Evolutionary conservation across 2,113 vertebrate genomes (phyloP).

Genomic region (Muntiacus muntjak): DNA sequence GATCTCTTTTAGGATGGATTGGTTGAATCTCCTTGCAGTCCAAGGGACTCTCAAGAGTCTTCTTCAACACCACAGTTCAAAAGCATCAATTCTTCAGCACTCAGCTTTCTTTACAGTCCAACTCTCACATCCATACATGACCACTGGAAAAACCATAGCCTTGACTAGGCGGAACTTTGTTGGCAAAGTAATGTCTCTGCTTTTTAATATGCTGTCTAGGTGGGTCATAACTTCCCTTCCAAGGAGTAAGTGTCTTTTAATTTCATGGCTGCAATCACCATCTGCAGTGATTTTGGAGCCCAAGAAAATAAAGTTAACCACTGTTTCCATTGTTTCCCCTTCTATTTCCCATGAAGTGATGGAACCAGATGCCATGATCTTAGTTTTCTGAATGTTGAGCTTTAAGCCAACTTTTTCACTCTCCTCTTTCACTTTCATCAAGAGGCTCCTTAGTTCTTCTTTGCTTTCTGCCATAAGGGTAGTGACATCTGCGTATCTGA

Average conservation of each 20-base stretch:
- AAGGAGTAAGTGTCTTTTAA: not conserved
- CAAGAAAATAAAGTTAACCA: not conserved
- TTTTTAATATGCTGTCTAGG: not conserved
- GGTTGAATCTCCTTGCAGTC: not conserved
- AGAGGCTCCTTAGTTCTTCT: not conserved
- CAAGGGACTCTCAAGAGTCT: not conserved
- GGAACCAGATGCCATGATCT: not conserved
- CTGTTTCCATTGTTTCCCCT: not conserved
- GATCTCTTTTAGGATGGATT: not conserved
- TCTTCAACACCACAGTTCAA: not conserved
- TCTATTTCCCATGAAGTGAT: not conserved
- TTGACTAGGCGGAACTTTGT: not conserved
- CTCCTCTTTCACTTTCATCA: not conserved
- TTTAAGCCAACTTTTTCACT: not conserved
- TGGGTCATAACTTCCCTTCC: not conserved
- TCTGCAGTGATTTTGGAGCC: not conserved
- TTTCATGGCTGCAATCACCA: not conserved
- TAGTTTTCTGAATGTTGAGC: not conserved
- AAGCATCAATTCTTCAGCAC: rapidly evolving
- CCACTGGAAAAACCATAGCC: not conserved
- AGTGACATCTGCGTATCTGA: not conserved
- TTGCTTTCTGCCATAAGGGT: not conserved
- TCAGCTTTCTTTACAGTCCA: not conserved
- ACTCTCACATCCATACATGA: not conserved
- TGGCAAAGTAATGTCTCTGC: not conserved